A percentile compares a stretch with the other conserved stretches of the same genome.
These are phyloP conservation scores for Acheta domesticus DNA, from an alignment of 2,888 invertebrate genomes.

Conservation along the genomic window DNA sequence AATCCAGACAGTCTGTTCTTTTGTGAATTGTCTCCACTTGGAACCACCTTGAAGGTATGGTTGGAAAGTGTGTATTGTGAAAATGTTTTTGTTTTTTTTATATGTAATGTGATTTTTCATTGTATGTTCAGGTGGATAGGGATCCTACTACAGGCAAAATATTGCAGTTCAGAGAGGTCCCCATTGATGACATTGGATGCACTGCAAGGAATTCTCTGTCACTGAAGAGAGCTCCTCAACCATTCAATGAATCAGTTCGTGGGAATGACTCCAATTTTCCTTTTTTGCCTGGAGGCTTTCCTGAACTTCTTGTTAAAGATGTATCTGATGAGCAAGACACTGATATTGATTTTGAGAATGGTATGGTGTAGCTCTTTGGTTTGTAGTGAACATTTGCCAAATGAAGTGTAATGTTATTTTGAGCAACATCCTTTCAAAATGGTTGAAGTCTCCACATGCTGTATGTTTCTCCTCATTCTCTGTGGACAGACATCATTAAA, in stretches of 20 bases:
- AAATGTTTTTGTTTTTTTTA: not conserved
- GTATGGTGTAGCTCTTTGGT: slow-evolving; percentile 39
- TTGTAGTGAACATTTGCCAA: not conserved
- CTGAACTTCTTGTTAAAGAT: slow-evolving; percentile 46
- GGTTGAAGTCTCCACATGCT: no score
- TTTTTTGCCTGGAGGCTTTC: slow-evolving; percentile 84
- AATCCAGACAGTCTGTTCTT: slow-evolving; percentile 54
- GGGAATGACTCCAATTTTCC: slow-evolving; percentile 79
- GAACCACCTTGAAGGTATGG: slow-evolving; percentile 53
- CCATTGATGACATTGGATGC: slow-evolving; percentile 57
- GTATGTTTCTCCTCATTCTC: no score
- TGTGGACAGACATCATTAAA: no score
- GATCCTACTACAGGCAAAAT: slow-evolving; percentile 75
- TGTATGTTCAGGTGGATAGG: slow-evolving; percentile 57
- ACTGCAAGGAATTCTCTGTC: slow-evolving; percentile 74
- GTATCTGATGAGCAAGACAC: slow-evolving; percentile 33
- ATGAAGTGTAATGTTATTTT: no score
- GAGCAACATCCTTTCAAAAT: no score
- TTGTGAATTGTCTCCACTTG: slow-evolving; percentile 52
- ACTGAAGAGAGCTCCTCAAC: slow-evolving; percentile 72
- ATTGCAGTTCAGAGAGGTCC: slow-evolving; percentile 62
- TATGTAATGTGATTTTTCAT: slow-evolving; percentile 19
- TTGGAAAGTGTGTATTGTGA: not conserved
- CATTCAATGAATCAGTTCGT: slow-evolving; percentile 64
- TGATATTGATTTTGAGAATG: slow-evolving; percentile 44